These are phyloP conservation scores for Oreocharis arfaki DNA, from an alignment of 2,113 vertebrate species.

Conservation along the genomic window DNA sequence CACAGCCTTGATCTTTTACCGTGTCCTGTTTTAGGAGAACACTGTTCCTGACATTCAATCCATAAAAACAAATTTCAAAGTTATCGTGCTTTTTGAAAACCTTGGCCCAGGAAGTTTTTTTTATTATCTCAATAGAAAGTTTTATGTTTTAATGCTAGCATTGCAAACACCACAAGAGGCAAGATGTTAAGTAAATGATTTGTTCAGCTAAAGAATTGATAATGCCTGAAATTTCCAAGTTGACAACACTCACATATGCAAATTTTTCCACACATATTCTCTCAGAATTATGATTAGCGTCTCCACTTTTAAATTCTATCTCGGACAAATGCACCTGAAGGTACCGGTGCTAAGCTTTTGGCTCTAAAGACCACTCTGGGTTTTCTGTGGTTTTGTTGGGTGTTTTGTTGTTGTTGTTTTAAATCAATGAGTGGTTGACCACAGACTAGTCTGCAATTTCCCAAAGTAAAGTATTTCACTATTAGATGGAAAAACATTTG, in stretches of 20 bases:
- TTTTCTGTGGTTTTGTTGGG: not conserved
- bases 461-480: not conserved
- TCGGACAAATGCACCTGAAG: not conserved
- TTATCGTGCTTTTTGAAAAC: not conserved
- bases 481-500: not conserved
- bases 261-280: not conserved
- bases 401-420: not conserved
- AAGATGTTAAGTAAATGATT: not conserved
- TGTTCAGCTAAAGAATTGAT: not conserved
- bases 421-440: not conserved
- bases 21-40: not conserved
- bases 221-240: not conserved
- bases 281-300: not conserved
- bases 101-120: not conserved
- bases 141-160: not conserved
- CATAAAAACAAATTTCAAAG: not conserved
- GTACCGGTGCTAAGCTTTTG: not conserved
- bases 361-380: not conserved
- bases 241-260: not conserved
- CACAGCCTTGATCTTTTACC: not conserved
- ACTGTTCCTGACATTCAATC: not conserved
- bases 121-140: not conserved
- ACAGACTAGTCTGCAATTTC: not conserved
- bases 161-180: not conserved
- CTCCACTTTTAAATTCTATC: not conserved